Conservation (phyloP, 1,140 invertebrate genomes). For the Ridgeia piscesae region DNA sequence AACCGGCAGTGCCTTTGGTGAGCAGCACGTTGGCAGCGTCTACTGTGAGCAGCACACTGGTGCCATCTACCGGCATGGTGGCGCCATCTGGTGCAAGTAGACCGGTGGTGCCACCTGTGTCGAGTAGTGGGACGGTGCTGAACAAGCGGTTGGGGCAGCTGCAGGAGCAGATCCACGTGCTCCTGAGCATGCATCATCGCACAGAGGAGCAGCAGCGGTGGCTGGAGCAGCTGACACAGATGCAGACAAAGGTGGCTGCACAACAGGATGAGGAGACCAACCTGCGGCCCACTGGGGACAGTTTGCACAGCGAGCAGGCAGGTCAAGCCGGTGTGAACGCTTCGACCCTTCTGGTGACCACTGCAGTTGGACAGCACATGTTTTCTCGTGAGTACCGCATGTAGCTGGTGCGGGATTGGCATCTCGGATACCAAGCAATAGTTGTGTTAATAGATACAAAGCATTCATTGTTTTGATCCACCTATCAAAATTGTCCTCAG, state of each 20-base stretch:
- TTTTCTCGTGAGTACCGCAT: not conserved
- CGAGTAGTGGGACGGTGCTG: not conserved
- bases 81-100: not conserved
- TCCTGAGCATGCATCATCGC: not conserved
- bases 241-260: not conserved
- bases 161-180: not conserved
- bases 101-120: not conserved
- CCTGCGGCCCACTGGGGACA: too few species aligned
- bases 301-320: not conserved
- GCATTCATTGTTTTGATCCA: too few species aligned
- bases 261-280: not conserved
- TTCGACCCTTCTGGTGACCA: not conserved
- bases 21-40: not conserved
- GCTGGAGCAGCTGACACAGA: not conserved
- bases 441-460: too few species aligned
- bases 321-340: not conserved
- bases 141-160: not conserved
- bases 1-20: not conserved
- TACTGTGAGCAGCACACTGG: not conserved
- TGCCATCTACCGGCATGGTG: not conserved
- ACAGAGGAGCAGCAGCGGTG: not conserved
- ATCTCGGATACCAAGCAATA: too few species aligned
- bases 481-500: too few species aligned
- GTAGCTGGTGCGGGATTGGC: too few species aligned
- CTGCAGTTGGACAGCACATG: not conserved